Evolutionary conservation across 2,113 vertebrate genomes (phyloP).

Genomic region (Zosterops lateralis): DNA sequence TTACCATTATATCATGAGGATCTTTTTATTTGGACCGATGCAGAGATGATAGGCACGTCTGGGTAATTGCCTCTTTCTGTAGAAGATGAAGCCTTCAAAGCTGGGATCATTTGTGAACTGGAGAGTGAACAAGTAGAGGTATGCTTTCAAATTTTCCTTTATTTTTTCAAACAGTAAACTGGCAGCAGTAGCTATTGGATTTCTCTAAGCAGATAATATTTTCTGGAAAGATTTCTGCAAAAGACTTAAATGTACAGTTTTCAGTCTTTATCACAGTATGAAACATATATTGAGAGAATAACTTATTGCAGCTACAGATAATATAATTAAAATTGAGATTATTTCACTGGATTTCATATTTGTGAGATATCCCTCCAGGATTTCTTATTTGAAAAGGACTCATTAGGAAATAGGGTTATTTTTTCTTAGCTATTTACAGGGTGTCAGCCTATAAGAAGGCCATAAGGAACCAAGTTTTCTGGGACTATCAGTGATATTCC

Average conservation of each 20-base stretch:
- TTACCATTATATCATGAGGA: background rate
- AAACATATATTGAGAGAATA: background rate
- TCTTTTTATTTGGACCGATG: background rate
- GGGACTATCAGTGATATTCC: background rate
- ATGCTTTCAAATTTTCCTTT: background rate
- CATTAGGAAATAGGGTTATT: background rate
- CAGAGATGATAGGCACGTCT: background rate
- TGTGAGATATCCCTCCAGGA: background rate
- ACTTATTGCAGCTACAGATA: background rate
- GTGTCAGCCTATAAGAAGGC: background rate
- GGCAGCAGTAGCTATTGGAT: background rate
- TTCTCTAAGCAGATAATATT: background rate
- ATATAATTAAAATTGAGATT: background rate
- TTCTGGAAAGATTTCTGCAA: background rate
- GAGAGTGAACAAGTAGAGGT: background rate
- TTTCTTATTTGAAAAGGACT: background rate
- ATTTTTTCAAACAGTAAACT: background rate
- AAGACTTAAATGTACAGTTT: background rate
- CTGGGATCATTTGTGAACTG: background rate
- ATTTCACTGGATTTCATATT: background rate
- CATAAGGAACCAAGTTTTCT: background rate
- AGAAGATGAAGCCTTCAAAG: background rate
- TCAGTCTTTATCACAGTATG: background rate
- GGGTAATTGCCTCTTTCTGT: background rate
- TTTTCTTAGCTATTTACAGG: background rate